Evolutionary conservation across 2,888 invertebrate species (phyloP), one percentile per base, ranked within the genome.

Genomic region (Carpatolechia fugitivella): DNA sequence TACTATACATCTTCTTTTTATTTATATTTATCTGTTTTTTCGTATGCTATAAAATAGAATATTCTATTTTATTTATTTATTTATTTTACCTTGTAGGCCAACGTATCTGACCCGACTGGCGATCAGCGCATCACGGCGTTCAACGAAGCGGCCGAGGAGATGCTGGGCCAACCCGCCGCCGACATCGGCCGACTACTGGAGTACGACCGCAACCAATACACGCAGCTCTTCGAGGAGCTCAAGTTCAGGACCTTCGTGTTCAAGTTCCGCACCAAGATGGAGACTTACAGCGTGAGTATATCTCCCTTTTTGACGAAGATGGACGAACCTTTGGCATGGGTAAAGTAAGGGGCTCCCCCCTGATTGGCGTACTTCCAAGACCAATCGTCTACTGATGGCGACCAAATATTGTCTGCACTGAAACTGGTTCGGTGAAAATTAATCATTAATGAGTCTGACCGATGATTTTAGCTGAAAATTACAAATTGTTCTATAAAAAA

Each of bases 61-160:
- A n/a, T n/a, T n/a, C n/a, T n/a, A 16, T 40, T 40, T 14, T 8
- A 38, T 14, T 7, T 13, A n/a, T 38, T 14, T 14, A 18, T 41
- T 7, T 16, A 20, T 41, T 1, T 20, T 18, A 4, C 5, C 10
- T 60, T 52, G 76, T 77, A 98, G 97, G 92, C 95, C 63, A 96
- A 94, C 73, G 91, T 99, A 54, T 95, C 95, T 0, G 99, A 99
- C 82, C 95, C 93, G 80, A 95, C 96, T 1, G 96, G 95, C 51
- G 95, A 95, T 79, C 94, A 95, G 64, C 99, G 99, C 95, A 93
- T 95, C 7, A 98, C 98, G 1, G 94, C 96, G 60, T 99, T 99
- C 89, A 96, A 94, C 69, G 95, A 95, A 47, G 91, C 93, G 24
- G 97, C 95, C 0, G 97, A 98, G 77, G 91, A 92, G 55, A 82